Evolutionary conservation across 2,797 vertebrate species (phyloP).

Genomic region (Corythornis leucogaster): DNA sequence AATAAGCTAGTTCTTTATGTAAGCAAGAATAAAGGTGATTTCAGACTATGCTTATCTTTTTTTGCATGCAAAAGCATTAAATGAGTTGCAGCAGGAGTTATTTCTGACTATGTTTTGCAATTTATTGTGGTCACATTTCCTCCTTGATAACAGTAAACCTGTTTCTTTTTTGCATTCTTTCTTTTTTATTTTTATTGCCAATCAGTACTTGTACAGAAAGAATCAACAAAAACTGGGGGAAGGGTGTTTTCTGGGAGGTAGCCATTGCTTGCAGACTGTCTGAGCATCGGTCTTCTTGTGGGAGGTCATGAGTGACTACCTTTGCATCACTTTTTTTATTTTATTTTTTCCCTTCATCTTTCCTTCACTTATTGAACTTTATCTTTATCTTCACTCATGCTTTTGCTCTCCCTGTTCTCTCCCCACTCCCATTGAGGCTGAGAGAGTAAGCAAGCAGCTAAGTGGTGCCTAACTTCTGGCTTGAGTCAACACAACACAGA

Average conservation of each 20-base stretch:
- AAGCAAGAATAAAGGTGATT: conserved; percentile 63
- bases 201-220: no score
- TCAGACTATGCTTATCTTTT: conserved; percentile 8
- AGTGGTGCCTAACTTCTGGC: not conserved
- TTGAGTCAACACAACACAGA: not conserved
- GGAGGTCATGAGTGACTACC: not conserved
- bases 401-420: not conserved
- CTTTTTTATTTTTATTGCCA: no score
- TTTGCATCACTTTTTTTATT: not conserved
- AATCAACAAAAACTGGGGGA: not conserved
- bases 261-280: not conserved
- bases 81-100: not conserved
- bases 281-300: not conserved
- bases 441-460: not conserved
- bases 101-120: not conserved
- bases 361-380: not conserved
- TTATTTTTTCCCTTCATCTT: not conserved
- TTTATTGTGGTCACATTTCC: not conserved
- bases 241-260: not conserved
- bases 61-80: conserved; percentile 1
- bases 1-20: conserved; percentile 56
- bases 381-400: not conserved
- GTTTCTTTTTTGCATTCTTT: not conserved
- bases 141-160: not conserved
- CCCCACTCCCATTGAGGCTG: not conserved